Conservation (phyloP, 2,113 vertebrate species). For the Forbesichthys papilliferus region DNA sequence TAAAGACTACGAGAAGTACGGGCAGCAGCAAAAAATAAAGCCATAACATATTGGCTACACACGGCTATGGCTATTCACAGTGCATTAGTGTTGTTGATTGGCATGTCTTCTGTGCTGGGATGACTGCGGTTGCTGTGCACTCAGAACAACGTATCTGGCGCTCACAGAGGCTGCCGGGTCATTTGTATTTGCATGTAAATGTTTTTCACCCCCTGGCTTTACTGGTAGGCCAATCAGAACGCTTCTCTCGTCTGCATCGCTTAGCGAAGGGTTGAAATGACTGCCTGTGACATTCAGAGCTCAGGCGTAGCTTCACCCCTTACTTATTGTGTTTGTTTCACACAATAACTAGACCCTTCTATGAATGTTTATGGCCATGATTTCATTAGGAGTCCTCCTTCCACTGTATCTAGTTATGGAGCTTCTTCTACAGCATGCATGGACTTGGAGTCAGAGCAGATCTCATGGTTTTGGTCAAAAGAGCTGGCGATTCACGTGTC, state of each 20-base stretch:
- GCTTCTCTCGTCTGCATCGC: slow-evolving; percentile 67
- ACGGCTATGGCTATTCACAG: slow-evolving; percentile 33
- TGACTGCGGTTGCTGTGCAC: slow-evolving; percentile 50
- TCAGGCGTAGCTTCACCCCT: slow-evolving; percentile 47
- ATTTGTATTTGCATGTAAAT: slow-evolving; percentile 80
- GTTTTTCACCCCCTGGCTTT: slow-evolving; percentile 69
- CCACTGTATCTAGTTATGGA: too few relatives aligned
- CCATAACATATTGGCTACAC: slow-evolving; percentile 53
- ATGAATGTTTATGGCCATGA: slow-evolving; percentile 17
- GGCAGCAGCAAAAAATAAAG: slow-evolving; percentile 46
- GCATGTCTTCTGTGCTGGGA: slow-evolving; percentile 43
- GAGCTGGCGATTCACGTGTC: slow-evolving; percentile 50
- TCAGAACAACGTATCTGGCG: slow-evolving; percentile 53
- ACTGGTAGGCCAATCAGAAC: slow-evolving; percentile 71
- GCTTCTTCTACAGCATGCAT: slow-evolving; percentile 27
- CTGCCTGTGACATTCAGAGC: slow-evolving; percentile 68
- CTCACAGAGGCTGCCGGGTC: slow-evolving; percentile 56
- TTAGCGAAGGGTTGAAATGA: slow-evolving; percentile 64
- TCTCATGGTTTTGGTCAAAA: slow-evolving; percentile 40
- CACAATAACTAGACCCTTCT: not conserved
- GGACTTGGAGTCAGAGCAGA: slow-evolving; percentile 54
- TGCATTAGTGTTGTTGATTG: slow-evolving; percentile 63
- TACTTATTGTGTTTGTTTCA: slow-evolving; percentile 22
- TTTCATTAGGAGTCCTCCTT: not conserved
- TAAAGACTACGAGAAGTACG: slow-evolving; percentile 8